phyloP scores from a whole-genome alignment of 2,797 vertebrate genomes.

The Pachyuromys duprasi region DNA sequence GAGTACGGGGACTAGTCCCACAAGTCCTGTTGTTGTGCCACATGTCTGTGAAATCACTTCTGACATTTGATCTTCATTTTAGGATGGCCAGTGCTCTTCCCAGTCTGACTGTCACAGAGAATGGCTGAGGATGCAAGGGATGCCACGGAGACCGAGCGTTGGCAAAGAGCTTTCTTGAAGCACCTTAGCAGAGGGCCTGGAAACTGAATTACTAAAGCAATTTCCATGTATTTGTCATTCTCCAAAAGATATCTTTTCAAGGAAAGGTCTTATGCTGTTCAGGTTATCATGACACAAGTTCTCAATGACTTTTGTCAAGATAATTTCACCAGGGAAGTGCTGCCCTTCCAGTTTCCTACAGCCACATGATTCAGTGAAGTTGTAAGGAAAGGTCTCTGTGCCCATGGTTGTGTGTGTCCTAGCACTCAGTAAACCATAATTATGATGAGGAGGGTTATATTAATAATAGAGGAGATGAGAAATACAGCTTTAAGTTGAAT shows the following conservation, averaged over 20 bases:
- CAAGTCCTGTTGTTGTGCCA: background rate
- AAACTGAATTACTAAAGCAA: constrained; percentile 16
- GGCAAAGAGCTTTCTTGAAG: constrained; percentile 40
- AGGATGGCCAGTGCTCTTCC: background rate
- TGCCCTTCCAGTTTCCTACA: background rate
- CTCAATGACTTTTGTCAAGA: constrained; percentile 14
- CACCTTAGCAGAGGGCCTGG: background rate
- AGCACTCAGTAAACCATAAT: background rate
- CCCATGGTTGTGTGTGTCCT: background rate
- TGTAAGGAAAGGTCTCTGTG: background rate
- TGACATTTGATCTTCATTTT: background rate
- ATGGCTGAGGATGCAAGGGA: too few relatives aligned
- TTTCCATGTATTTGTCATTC: constrained; percentile 5
- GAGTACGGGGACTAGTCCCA: background rate
- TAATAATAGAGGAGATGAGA: background rate
- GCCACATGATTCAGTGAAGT: background rate
- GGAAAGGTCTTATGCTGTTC: background rate
- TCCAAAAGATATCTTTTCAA: constrained; percentile 4
- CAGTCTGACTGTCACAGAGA: background rate
- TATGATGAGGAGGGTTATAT: background rate
- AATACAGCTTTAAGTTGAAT: background rate
- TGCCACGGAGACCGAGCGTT: background rate
- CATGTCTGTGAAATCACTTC: background rate
- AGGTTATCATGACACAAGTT: constrained; percentile 13
- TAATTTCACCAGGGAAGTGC: background rate